phyloP scores from a whole-genome alignment of 2,113 vertebrate species.

The Edolisoma coerulescens region DNA sequence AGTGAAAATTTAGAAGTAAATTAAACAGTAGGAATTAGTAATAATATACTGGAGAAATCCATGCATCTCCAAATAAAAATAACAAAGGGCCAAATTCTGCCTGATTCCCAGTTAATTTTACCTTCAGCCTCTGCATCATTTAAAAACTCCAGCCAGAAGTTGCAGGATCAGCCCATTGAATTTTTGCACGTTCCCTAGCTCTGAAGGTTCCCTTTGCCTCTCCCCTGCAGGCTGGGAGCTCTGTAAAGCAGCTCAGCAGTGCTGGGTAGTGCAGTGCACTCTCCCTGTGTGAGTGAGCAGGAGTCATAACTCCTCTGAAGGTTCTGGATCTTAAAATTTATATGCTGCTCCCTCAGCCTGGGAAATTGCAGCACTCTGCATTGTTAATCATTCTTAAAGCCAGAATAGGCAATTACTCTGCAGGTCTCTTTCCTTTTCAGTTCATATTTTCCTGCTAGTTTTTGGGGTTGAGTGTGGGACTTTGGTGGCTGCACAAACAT shows the following conservation, averaged over 20 bases:
- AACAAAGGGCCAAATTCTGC: background rate
- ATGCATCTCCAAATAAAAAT: background rate
- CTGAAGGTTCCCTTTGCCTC: background rate
- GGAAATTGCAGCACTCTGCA: background rate
- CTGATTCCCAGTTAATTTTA: background rate
- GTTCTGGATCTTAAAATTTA: background rate
- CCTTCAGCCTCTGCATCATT: background rate
- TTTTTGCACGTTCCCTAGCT: background rate
- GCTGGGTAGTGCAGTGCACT: background rate
- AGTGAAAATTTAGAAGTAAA: background rate
- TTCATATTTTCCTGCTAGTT: background rate
- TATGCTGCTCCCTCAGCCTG: background rate
- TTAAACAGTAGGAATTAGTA: background rate
- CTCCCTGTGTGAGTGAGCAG: background rate
- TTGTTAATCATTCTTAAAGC: conserved; percentile 15
- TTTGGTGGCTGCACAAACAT: background rate
- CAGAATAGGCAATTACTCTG: background rate
- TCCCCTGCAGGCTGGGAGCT: background rate
- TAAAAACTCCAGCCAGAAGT: background rate
- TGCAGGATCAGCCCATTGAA: background rate
- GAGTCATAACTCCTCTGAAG: background rate
- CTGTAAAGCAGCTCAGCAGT: background rate
- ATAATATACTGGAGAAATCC: background rate
- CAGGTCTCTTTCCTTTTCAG: background rate
- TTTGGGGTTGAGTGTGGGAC: background rate